phyloP scores from a whole-genome alignment of 2,888 invertebrate genomes.

The Lordiphosa andalusiaca region DNA sequence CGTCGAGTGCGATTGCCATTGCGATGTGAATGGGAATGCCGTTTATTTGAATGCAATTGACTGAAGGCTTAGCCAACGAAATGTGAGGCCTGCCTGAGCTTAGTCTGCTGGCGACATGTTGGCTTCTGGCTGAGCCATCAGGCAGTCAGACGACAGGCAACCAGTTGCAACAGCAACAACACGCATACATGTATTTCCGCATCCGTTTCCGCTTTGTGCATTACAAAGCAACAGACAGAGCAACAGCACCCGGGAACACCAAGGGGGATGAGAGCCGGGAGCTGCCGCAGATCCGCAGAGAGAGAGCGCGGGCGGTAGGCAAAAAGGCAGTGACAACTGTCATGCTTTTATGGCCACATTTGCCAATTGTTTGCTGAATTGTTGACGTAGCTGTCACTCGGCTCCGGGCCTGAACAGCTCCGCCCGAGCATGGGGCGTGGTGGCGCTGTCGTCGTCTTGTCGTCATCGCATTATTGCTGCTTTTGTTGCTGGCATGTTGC shows the following conservation, averaged over 20 bases:
- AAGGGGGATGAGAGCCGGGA: background rate
- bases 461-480: slow-evolving; percentile 40
- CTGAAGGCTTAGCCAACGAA: slow-evolving; percentile 61
- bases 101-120: slow-evolving; percentile 69
- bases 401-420: slow-evolving; percentile 1
- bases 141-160: slow-evolving; percentile 20
- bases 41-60: slow-evolving; percentile 73
- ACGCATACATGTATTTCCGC: slow-evolving; percentile 72
- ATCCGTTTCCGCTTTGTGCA: slow-evolving; percentile 74
- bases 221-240: slow-evolving; percentile 50
- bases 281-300: background rate
- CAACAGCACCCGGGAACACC: slow-evolving; percentile 22
- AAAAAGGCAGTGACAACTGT: slow-evolving; percentile 52
- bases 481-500: slow-evolving; percentile 15
- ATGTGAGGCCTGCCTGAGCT: slow-evolving; percentile 57
- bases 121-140: slow-evolving; percentile 62
- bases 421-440: slow-evolving; percentile 26
- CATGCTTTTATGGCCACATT: slow-evolving; percentile 75
- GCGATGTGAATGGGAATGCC: slow-evolving; percentile 14
- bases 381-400: slow-evolving; percentile 68
- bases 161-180: slow-evolving; percentile 42
- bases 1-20: slow-evolving; percentile 6
- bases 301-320: slow-evolving; percentile 1
- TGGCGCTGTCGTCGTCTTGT: slow-evolving; percentile 24
- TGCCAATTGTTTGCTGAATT: slow-evolving; percentile 77